Base-by-base conservation (phyloP, 2,113 vertebrate species). In the Anguilla japonica region DNA sequence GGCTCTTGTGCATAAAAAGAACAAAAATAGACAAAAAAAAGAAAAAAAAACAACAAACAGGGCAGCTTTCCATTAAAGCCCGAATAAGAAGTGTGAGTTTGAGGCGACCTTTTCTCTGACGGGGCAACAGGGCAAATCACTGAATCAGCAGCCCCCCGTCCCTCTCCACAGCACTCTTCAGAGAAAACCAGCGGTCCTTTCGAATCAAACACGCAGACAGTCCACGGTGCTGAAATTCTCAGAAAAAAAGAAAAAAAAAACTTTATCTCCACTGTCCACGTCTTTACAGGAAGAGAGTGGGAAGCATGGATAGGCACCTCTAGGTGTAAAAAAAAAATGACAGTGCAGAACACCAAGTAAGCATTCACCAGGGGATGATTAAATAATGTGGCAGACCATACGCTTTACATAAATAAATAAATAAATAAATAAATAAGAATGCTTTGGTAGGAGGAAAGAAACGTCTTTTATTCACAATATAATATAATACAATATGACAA, bases 401-500 rank as follows among this genome's bases (percentile, higher is more conserved):
- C 14, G 57, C 14, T 2, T 60, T 60, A 60, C 56, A 15, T 60
- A 60, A 3, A 15, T 56, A 46, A 2, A 39, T 60, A 87, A 50
- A 56, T 41, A 34, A 67, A 67, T 2, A 26, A n/a, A n/a, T n/a
- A n/a, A n/a, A n/a, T n/a, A n/a, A n/a, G 5, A 43, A n/a, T 41
- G n/a, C 75, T n/a, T 22, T 40, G 81, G n/a, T 8, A 6, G 71
- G 83, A 87, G 87, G 88, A 89, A 89, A 88, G 87, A 87, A 90
- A 83, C 90, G 93, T 92, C 86, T 92, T 95, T 95, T 95, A 95
- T 94, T 95, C 92, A 94, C 92, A 92, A 92, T 91, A 92, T 91
- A 89, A 34, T 34, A 34, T 34, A 34, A 34, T 34, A 94, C 92
- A 92, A 92, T 91, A 92, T 91, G 89, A 93, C 93, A 93, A 95